Conservation (phyloP, 2,797 vertebrate genomes). For the Danio jaintianensis region DNA sequence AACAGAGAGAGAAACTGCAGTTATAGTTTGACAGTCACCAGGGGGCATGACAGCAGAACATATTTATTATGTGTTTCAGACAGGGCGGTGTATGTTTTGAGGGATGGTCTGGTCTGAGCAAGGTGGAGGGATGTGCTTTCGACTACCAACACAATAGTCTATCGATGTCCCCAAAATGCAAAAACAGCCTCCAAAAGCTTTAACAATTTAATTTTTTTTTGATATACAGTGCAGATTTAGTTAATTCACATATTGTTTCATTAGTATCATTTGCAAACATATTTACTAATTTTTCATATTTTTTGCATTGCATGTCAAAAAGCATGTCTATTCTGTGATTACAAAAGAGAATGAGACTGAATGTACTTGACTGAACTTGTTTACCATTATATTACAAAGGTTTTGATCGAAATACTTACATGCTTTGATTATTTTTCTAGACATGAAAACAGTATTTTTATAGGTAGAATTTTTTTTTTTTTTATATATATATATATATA, state of each 20-base stretch:
- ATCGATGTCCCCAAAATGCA: slow-evolving; percentile 12
- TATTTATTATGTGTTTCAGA: slow-evolving; percentile 30
- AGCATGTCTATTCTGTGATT: neutral
- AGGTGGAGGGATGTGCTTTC: slow-evolving; percentile 45
- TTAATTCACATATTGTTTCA: neutral
- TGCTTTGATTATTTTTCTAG: neutral
- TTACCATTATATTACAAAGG: neutral
- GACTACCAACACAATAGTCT: slow-evolving; percentile 38
- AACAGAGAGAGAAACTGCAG: slow-evolving; percentile 1
- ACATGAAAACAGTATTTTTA: neutral
- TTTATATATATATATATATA: no score
- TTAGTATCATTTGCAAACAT: neutral
- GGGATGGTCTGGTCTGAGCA: slow-evolving; percentile 37
- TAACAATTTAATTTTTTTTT: neutral
- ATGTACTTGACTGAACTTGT: neutral
- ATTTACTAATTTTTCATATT: neutral
- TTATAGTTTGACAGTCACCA: neutral
- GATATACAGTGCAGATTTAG: neutral
- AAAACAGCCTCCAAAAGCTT: slow-evolving; percentile 6
- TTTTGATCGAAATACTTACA: neutral
- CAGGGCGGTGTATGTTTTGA: slow-evolving; percentile 44
- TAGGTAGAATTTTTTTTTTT: no score
- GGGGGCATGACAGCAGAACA: slow-evolving; percentile 6
- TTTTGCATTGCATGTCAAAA: neutral
- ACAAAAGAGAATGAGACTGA: neutral